Base-by-base conservation (phyloP, 2,888 invertebrate genomes). In the Mimachlamys varia region DNA sequence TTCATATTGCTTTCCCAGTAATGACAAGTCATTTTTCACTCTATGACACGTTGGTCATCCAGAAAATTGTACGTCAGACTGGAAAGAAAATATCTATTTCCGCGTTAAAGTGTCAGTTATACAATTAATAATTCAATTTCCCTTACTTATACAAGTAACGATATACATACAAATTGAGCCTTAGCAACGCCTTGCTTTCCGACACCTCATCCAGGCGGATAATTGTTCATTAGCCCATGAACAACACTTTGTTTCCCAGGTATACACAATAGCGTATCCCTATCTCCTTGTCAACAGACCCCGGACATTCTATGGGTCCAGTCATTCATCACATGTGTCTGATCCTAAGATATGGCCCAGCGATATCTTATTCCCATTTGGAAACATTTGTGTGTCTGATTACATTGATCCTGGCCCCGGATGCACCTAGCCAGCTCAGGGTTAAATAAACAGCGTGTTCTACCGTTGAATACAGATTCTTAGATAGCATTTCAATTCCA, bases 401-500 rank as follows among this genome's bases (percentile, higher is more conserved):
- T 76, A 76, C 76, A 76, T 76, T 76, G 76, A 76, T 76, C 76
- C 58, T 4, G 58, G 58, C 22, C 76, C 76, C 76, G 76, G 76
- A 76, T 76, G 76, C 76, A 76, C 76, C 76, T 12, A 76, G 13
- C 27, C 76, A 27, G 17, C 13, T 76, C 76, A 33, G 76, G 76
- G 76, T 76, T 76, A 76, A 76, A 76, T 27, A 33, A 76, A 76
- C 76, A 76, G 33, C 0, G 33, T 33, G 33, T 76, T 76, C 76
- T 76, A 76, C 76, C 33, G 0, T 76, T 76, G 76, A 76, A 76
- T 76, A 76, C 76, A 33, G 76, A 76, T 76, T 76, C 76, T 15
- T 33, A 76, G 76, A 76, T 76, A 76, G 76, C 76, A 33, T 76
- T 76, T 76, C 76, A 76, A 76, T 76, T 76, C 76, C 76, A 76